phyloP scores from a whole-genome alignment of 1,140 invertebrate genomes.

The Saxidomus purpurata region DNA sequence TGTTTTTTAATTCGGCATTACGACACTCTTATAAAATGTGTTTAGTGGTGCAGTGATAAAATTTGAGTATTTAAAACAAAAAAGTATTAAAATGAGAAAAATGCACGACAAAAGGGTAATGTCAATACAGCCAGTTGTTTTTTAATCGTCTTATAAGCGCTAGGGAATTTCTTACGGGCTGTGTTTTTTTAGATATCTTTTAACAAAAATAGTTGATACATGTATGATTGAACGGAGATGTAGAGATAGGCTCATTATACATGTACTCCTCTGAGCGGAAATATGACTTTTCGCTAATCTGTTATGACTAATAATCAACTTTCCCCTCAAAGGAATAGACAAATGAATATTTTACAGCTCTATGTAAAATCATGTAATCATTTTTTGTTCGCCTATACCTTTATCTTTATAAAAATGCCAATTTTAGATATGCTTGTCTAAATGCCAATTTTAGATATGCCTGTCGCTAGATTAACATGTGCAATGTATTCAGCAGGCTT shows the following conservation, averaged over 20 bases:
- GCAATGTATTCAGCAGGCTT: constrained; percentile 3
- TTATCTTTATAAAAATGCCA: background rate
- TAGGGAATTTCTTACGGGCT: background rate
- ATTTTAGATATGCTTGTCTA: background rate
- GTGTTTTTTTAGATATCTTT: background rate
- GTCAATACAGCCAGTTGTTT: background rate
- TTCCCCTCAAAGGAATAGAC: too few species aligned
- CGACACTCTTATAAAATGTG: background rate
- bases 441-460: constrained; percentile 16
- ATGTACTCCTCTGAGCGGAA: background rate
- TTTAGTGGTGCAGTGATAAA: background rate
- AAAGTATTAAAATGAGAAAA: background rate
- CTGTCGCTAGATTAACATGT: background rate
- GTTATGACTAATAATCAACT: too few species aligned
- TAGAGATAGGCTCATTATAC: too few species aligned
- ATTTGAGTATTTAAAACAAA: background rate
- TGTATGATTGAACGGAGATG: too few species aligned
- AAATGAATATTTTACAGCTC: background rate
- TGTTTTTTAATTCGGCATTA: background rate
- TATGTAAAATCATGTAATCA: background rate
- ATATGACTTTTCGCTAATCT: too few species aligned
- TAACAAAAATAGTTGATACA: background rate
- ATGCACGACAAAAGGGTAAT: background rate
- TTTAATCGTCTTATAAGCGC: background rate
- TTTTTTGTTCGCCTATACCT: background rate